Conservation (phyloP, 2,113 vertebrate species). For the Rhinichthys klamathensis region DNA sequence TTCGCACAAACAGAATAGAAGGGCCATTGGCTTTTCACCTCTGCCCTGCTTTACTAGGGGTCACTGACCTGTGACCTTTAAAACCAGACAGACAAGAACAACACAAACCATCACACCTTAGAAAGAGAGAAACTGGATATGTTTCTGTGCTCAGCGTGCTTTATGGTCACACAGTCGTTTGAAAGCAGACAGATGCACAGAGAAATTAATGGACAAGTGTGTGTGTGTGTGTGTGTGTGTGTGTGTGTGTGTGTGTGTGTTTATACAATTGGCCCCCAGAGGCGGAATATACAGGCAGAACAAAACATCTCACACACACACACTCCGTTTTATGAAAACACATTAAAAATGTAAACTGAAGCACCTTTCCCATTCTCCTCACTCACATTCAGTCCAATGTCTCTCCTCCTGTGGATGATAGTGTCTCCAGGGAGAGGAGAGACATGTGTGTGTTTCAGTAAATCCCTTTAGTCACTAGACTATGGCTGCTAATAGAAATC, state of each 20-base stretch:
- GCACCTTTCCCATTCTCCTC: neutral
- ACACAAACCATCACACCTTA: slow-evolving; percentile 11
- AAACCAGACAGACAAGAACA: slow-evolving; percentile 5
- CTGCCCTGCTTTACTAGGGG: slow-evolving; percentile 12
- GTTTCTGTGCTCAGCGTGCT: neutral
- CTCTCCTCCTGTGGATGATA: neutral
- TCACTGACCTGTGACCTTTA: neutral
- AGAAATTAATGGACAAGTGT: neutral
- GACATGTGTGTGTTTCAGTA: slow-evolving; percentile 41
- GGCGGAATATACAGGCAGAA: neutral
- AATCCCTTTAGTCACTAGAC: slow-evolving; percentile 48
- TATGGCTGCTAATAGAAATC: slow-evolving; percentile 50
- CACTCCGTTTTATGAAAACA: too few relatives aligned
- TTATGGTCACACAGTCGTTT: neutral
- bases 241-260: neutral
- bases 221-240: neutral
- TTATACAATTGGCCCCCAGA: neutral
- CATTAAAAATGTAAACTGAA: too few relatives aligned
- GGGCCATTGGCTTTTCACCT: slow-evolving; percentile 10
- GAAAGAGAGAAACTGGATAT: neutral
- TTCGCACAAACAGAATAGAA: neutral
- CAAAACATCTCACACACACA: neutral
- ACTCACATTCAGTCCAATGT: neutral
- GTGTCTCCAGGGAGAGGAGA: neutral
- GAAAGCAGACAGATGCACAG: neutral